phyloP scores from a whole-genome alignment of 2,888 invertebrate genomes.

The Mythimna albipuncta region DNA sequence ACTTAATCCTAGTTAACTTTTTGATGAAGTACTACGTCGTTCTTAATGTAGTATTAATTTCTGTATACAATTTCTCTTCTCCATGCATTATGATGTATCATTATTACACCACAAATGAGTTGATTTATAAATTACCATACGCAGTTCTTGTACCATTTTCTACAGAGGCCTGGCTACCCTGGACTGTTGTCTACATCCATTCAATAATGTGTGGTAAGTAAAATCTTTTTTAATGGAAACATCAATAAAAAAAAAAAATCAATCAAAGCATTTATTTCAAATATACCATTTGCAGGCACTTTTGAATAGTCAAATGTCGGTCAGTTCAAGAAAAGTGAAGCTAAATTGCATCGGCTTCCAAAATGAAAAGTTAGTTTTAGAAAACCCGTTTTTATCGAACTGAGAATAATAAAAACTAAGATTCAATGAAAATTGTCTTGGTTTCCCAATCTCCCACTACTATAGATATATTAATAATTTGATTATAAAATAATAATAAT shows the following conservation, averaged over 20 bases:
- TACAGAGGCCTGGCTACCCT: slow-evolving; percentile 74
- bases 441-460: background rate
- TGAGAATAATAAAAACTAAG: background rate
- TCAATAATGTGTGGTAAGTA: slow-evolving; percentile 77
- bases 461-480: too few relatives aligned
- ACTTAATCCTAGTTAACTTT: slow-evolving; percentile 71
- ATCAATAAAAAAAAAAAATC: too few relatives aligned
- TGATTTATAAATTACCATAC: slow-evolving; percentile 76
- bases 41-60: slow-evolving; percentile 77
- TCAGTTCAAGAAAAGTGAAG: too few relatives aligned
- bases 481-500: too few relatives aligned
- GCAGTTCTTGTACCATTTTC: slow-evolving; percentile 79
- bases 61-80: slow-evolving; percentile 81
- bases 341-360: background rate
- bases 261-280: too few relatives aligned
- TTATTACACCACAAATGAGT: slow-evolving; percentile 68
- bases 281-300: too few relatives aligned
- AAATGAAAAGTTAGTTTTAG: background rate
- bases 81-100: slow-evolving; percentile 73
- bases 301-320: too few relatives aligned
- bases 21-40: slow-evolving; percentile 80
- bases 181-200: slow-evolving; percentile 75
- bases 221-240: background rate
- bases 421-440: background rate
- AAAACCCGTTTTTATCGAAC: too few relatives aligned